Conservation (phyloP, 2,888 invertebrate species). For the Oegoconia quadripuncta region DNA sequence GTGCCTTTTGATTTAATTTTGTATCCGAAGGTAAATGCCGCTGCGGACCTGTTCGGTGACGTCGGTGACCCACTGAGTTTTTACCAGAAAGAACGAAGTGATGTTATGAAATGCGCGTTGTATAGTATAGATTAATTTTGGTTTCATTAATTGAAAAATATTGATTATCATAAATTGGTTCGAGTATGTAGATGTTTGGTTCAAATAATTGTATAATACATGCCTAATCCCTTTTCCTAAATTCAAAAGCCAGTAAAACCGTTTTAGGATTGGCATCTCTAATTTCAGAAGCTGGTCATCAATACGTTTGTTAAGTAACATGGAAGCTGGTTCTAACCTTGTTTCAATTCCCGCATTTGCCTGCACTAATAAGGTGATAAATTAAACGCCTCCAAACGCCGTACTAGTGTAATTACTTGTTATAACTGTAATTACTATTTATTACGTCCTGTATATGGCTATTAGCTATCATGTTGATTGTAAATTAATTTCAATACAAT, state of each 20-base stretch:
- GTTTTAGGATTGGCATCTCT: too few species aligned
- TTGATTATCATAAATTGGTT: too few species aligned
- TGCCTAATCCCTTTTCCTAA: too few species aligned
- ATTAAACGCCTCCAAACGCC: constrained; percentile 38
- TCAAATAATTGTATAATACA: too few species aligned
- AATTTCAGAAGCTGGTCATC: too few species aligned
- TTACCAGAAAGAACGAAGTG: constrained; percentile 16
- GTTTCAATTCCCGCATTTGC: constrained; percentile 13
- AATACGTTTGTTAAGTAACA: too few species aligned
- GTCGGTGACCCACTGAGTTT: constrained; percentile 55
- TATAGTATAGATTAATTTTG: too few species aligned
- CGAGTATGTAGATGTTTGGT: too few species aligned
- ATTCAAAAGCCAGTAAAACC: too few species aligned
- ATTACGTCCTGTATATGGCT: constrained; percentile 24
- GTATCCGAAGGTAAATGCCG: constrained; percentile 35
- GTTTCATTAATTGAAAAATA: too few species aligned
- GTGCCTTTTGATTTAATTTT: constrained; percentile 28
- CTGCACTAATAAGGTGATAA: constrained; percentile 41
- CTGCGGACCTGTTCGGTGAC: constrained; percentile 43
- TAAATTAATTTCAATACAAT: constrained; percentile 20
- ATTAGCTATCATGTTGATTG: constrained; percentile 13
- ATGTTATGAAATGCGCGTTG: not conserved
- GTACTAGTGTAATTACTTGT: constrained; percentile 33
- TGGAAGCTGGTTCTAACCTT: too few species aligned
- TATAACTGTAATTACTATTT: constrained; percentile 43